Percentiles rank a stretch among this genome's conserved stretches.
Evolutionary conservation across 2,113 vertebrate species (phyloP).

Genomic region (Gymnorhina tibicen): DNA sequence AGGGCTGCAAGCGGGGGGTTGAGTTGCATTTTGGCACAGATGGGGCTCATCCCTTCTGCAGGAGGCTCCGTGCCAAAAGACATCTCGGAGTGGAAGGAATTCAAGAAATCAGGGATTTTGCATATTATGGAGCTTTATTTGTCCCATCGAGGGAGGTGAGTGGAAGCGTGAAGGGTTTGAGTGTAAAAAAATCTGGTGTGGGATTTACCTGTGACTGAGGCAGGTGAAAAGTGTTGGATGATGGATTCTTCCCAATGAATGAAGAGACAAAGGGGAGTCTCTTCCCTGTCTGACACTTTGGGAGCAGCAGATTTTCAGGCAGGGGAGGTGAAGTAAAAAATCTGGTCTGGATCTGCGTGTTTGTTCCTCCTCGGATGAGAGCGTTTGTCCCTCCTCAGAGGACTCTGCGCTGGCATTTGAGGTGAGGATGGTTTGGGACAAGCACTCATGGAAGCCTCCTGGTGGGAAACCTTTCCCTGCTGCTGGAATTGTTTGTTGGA

Average conservation of each 20-base stretch:
- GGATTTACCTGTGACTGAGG: conserved; percentile 52
- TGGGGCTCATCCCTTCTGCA: conserved; percentile 42
- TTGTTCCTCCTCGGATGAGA: neutral
- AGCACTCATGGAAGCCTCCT: neutral
- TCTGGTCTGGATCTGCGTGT: conserved; percentile 44
- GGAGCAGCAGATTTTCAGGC: conserved; percentile 40
- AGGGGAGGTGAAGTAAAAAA: conserved; percentile 56
- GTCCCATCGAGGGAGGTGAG: neutral
- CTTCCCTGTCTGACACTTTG: conserved; percentile 53
- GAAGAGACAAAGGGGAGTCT: conserved; percentile 62
- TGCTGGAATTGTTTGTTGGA: neutral
- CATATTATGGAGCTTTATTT: conserved; percentile 26
- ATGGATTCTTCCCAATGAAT: conserved; percentile 48
- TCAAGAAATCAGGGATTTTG: conserved; percentile 18
- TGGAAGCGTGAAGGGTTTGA: neutral
- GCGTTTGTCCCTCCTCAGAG: neutral
- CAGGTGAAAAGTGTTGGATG: conserved; percentile 60
- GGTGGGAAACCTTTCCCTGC: neutral
- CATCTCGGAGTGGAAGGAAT: conserved; percentile 44
- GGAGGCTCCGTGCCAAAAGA: conserved; percentile 49
- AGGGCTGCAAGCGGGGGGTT: conserved; percentile 16
- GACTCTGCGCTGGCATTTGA: neutral
- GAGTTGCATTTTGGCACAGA: conserved; percentile 49
- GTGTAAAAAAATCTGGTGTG: conserved; percentile 14
- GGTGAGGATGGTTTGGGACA: neutral